A percentile compares a stretch with the other conserved stretches of the same genome.
These are phyloP conservation scores for Zenarchopterus dispar DNA, from an alignment of 2,797 vertebrate species.

Conservation along the genomic window DNA sequence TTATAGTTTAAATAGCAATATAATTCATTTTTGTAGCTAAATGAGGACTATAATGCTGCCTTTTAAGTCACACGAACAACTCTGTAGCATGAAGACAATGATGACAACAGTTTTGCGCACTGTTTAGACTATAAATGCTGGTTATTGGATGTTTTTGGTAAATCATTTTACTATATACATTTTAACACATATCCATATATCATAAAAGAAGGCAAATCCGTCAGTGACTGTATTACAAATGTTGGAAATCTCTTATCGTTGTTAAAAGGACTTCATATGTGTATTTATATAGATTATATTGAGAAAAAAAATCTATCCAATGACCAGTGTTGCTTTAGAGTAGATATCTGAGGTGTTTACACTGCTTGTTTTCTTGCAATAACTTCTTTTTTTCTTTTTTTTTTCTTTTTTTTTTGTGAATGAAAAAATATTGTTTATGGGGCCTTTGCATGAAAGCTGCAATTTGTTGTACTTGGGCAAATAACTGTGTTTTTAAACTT, in stretches of 20 bases:
- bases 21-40: slow-evolving; percentile 80
- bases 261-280: slow-evolving; percentile 87
- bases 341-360: slow-evolving; percentile 87
- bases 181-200: slow-evolving; percentile 82
- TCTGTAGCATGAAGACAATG: slow-evolving; percentile 85
- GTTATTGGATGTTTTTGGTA: slow-evolving; percentile 75
- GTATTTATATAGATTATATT: slow-evolving; percentile 92
- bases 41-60: slow-evolving; percentile 80
- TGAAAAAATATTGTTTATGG: slow-evolving; percentile 80
- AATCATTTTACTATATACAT: slow-evolving; percentile 78
- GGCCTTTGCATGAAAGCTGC: slow-evolving; percentile 89
- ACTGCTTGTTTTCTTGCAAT: slow-evolving; percentile 90
- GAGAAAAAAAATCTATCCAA: slow-evolving; percentile 85
- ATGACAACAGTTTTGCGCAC: slow-evolving; percentile 73
- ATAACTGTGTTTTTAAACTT: slow-evolving; percentile 84
- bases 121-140: slow-evolving; percentile 73
- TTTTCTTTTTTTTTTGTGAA: slow-evolving; percentile 75
- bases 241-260: slow-evolving; percentile 86
- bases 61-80: slow-evolving; percentile 76
- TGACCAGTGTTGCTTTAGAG: slow-evolving; percentile 87
- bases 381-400: slow-evolving; percentile 80
- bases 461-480: slow-evolving; percentile 85
- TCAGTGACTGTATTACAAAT: slow-evolving; percentile 84
- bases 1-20: slow-evolving; percentile 86
- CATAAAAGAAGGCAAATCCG: slow-evolving; percentile 79